These are phyloP conservation scores for Polyommatus icarus DNA, from an alignment of 2,888 invertebrate genomes.

Conservation along the genomic window DNA sequence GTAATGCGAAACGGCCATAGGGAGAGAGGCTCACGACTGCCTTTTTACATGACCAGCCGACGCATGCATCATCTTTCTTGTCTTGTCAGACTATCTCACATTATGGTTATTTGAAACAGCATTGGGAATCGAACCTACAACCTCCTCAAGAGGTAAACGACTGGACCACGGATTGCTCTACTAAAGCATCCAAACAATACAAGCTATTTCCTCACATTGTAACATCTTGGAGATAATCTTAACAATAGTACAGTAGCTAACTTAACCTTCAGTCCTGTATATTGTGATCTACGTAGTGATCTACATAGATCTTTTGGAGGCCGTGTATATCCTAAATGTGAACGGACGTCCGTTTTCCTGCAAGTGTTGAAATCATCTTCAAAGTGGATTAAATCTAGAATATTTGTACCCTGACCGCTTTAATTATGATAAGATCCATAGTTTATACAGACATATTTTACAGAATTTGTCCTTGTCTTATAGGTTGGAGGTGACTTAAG, in stretches of 20 bases:
- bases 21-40: no score
- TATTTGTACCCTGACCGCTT: neutral
- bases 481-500: no score
- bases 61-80: no score
- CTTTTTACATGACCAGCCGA: no score
- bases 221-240: neutral
- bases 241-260: slow-evolving; percentile 11
- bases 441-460: no score
- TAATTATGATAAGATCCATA: neutral
- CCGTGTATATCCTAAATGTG: neutral
- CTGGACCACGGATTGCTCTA: neutral
- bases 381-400: neutral
- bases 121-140: no score
- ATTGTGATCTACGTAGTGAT: neutral
- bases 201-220: neutral
- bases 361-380: neutral
- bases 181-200: neutral
- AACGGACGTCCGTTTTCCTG: slow-evolving; percentile 4
- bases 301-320: neutral
- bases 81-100: no score
- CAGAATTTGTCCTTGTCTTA: no score
- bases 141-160: neutral
- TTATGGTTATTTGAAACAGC: no score
- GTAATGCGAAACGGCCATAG: no score
- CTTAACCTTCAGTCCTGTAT: neutral